Evolutionary conservation across 1,140 invertebrate genomes (phyloP).

Genomic region (Pissodes strobi): DNA sequence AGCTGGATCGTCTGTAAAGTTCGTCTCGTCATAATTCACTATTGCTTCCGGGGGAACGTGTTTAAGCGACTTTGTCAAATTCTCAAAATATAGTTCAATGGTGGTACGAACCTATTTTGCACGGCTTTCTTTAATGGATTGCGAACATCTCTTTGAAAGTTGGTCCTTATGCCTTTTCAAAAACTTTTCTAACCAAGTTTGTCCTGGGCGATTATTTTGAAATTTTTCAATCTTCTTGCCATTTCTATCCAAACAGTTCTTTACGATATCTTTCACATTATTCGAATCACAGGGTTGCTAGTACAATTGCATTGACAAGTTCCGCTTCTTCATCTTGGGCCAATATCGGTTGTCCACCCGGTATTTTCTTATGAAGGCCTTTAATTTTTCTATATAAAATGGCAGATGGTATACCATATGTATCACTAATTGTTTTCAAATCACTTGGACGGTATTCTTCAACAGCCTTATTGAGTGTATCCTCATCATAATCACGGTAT

Average conservation of each 20-base stretch:
- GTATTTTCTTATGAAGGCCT: conserved; percentile 12
- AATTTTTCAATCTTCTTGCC: no score
- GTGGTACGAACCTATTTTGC: conserved; percentile 33
- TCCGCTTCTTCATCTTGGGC: conserved; percentile 13
- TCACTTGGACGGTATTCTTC: neutral
- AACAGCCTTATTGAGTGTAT: neutral
- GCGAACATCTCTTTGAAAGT: conserved; percentile 38
- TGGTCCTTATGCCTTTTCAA: conserved; percentile 41
- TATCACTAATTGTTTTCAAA: neutral
- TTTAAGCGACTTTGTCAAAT: conserved; percentile 44
- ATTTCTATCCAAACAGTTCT: conserved; percentile 30
- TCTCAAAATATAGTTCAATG: conserved; percentile 47
- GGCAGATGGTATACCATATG: conserved; percentile 22
- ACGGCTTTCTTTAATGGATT: conserved; percentile 49
- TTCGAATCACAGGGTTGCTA: conserved; percentile 24
- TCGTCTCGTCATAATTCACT: conserved; percentile 58
- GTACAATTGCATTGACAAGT: neutral
- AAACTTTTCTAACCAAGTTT: conserved; percentile 47
- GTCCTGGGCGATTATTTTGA: conserved; percentile 48
- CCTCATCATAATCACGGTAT: no score
- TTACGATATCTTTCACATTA: conserved; percentile 12
- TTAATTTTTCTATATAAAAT: conserved; percentile 35
- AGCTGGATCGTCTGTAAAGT: conserved; percentile 54
- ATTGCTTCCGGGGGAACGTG: conserved; percentile 50
- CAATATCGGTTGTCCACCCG: conserved; percentile 13